A percentile compares a stretch with the other conserved stretches of the same genome.
Evolutionary conservation across 2,113 vertebrate genomes (phyloP).

Genomic region (Brachyhypopomus occidentalis): DNA sequence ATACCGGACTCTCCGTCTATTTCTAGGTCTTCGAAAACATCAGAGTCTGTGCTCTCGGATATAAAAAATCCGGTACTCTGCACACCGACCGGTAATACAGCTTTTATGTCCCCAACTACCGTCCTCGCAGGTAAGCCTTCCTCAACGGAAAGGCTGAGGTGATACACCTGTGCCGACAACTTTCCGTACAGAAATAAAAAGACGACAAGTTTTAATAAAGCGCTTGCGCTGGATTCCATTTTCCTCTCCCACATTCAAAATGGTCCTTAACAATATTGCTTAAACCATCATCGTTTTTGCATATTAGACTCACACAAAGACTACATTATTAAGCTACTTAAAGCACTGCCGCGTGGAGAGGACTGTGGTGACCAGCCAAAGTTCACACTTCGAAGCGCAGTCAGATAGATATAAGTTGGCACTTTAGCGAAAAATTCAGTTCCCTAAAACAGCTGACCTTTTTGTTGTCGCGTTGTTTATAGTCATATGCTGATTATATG

Average conservation of each 20-base stretch:
- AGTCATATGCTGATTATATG: too few species aligned
- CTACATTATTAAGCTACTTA: too few species aligned
- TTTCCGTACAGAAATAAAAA: constrained; percentile 58
- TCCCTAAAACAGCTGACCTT: too few species aligned
- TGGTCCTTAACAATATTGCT: neutral
- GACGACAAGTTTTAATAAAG: constrained; percentile 42
- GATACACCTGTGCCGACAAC: constrained; percentile 75
- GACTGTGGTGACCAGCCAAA: too few species aligned
- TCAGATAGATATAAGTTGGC: too few species aligned
- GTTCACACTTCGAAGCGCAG: too few species aligned
- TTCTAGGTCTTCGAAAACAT: constrained; percentile 85
- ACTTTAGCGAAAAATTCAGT: too few species aligned
- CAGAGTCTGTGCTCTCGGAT: constrained; percentile 86
- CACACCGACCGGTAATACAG: constrained; percentile 69
- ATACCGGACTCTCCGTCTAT: constrained; percentile 85
- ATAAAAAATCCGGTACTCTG: constrained; percentile 82
- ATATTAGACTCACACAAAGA: too few species aligned
- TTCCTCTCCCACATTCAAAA: neutral
- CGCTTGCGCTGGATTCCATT: constrained; percentile 15
- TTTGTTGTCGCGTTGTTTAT: too few species aligned
- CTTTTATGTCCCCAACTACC: constrained; percentile 84
- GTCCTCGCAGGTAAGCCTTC: constrained; percentile 85
- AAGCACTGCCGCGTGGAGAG: too few species aligned
- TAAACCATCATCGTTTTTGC: too few species aligned
- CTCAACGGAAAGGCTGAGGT: constrained; percentile 81